Conservation (phyloP, 1,140 invertebrate genomes). For the Bilobella aurantiaca region DNA sequence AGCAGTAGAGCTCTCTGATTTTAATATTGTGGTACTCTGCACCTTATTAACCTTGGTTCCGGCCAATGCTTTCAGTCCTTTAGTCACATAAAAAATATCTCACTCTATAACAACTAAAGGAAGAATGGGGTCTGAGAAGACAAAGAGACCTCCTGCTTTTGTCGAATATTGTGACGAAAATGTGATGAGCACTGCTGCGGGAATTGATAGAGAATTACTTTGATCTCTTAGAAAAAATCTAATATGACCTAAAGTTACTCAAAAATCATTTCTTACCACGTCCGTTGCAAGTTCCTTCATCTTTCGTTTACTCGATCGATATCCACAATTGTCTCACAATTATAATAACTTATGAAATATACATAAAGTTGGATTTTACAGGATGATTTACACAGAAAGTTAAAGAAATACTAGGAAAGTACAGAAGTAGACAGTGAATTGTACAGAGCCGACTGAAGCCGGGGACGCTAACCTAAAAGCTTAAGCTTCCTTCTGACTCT, state of each 20-base stretch:
- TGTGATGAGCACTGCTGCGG: too few species aligned
- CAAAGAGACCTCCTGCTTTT: too few species aligned
- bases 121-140: background rate
- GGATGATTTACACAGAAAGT: background rate
- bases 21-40: too few species aligned
- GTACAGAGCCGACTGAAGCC: conserved; percentile 26
- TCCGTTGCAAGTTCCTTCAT: conserved; percentile 28
- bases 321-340: background rate
- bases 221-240: background rate
- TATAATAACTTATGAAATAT: conserved; percentile 16
- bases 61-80: conserved; percentile 1
- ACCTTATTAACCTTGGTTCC: conserved; percentile 9
- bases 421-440: conserved; percentile 19
- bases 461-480: background rate
- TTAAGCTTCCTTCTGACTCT: conserved; percentile 3
- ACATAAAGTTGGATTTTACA: background rate
- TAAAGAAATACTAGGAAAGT: conserved; percentile 19
- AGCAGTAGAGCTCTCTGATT: background rate
- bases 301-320: conserved; percentile 13
- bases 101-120: background rate
- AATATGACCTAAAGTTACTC: background rate
- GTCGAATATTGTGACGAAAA: too few species aligned
- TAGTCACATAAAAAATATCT: background rate
- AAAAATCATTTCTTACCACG: conserved; percentile 19
- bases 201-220: background rate